Conservation (phyloP, 2,797 vertebrate genomes). For the Onychomys leucogaster region DNA sequence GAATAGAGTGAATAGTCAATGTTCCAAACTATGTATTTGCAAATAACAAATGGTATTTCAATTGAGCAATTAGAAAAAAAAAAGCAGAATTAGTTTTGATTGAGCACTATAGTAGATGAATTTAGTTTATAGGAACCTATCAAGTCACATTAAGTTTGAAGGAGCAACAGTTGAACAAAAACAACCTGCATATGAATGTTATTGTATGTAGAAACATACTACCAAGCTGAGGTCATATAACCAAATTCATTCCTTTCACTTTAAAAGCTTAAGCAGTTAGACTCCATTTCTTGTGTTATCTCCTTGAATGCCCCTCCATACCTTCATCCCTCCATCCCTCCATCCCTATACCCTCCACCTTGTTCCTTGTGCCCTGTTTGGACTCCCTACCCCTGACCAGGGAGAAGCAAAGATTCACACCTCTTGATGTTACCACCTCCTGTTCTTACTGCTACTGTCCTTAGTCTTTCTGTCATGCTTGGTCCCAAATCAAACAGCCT, state of each 20-base stretch:
- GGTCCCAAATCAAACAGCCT: conserved; percentile 48
- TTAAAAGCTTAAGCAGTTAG: not conserved
- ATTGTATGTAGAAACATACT: not conserved
- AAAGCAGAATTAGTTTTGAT: not conserved
- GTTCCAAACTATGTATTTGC: conserved; percentile 9
- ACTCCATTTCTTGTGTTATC: not conserved
- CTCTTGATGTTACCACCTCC: conserved; percentile 1
- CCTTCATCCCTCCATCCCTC: not conserved
- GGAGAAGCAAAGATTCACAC: not conserved
- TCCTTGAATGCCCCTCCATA: not conserved
- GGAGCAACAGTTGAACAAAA: conserved; percentile 16
- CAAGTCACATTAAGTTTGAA: conserved; percentile 43
- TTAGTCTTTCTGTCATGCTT: not conserved
- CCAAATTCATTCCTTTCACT: conserved; percentile 10
- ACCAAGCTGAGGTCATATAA: conserved; percentile 5
- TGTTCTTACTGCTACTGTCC: conserved; percentile 5
- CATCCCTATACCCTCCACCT: not conserved
- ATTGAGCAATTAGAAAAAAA: conserved; percentile 2
- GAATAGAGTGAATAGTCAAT: not conserved
- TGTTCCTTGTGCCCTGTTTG: not conserved
- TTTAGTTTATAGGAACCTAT: conserved; percentile 31
- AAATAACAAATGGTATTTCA: conserved; percentile 24
- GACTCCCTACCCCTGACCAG: not conserved
- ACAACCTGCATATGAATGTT: not conserved
- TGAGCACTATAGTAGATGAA: not conserved